A percentile compares a stretch with the other conserved stretches of the same genome.
Conservation (phyloP, 2,113 vertebrate species). For the Callipepla squamata region DNA sequence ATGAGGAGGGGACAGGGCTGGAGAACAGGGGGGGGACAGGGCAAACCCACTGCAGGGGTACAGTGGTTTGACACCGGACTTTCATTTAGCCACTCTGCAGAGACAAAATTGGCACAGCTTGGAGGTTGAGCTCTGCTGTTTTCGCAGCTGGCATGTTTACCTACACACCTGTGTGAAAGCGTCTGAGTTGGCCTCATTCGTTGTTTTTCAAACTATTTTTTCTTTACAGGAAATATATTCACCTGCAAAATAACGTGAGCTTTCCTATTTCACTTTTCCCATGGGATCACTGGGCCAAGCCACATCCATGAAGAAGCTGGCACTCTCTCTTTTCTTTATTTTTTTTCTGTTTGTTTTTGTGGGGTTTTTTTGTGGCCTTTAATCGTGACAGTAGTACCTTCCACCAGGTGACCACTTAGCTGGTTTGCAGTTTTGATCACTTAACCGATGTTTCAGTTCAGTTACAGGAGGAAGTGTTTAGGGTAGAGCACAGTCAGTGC, state of each 20-base stretch:
- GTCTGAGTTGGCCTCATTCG: not conserved
- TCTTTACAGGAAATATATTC: not conserved
- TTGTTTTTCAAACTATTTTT: not conserved
- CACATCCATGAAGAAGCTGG: not conserved
- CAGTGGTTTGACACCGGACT: slow-evolving; percentile 53
- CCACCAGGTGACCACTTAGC: not conserved
- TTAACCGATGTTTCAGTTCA: not conserved
- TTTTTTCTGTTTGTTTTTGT: not conserved
- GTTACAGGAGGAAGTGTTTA: not conserved
- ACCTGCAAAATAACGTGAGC: not conserved
- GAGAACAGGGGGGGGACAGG: not conserved
- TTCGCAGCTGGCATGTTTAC: not conserved
- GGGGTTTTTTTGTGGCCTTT: slow-evolving; percentile 52
- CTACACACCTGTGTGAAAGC: not conserved
- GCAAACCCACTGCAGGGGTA: not conserved
- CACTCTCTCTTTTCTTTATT: not conserved
- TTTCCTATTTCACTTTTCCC: not conserved
- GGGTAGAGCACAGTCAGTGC: not conserved
- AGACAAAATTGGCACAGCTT: not conserved
- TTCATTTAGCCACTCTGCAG: not conserved
- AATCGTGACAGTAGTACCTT: not conserved
- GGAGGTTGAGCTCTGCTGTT: not conserved
- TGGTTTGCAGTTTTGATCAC: not conserved
- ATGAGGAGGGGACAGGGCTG: not conserved
- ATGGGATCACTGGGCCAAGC: not conserved